These are phyloP conservation scores for Tautogolabrus adspersus DNA, from an alignment of 2,113 vertebrate genomes.

Conservation along the genomic window DNA sequence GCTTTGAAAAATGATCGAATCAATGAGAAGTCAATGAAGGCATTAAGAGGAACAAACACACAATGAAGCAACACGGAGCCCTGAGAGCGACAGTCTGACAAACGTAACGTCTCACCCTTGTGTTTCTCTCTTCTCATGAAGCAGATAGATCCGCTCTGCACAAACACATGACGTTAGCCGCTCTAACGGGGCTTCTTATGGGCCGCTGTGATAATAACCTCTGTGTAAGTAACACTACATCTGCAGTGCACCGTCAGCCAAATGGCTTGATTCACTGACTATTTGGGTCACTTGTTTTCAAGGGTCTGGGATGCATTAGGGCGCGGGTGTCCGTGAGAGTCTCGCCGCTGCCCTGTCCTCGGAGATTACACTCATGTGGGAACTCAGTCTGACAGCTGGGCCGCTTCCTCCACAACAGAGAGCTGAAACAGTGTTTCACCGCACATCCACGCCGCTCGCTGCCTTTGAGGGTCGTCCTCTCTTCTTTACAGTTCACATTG, in stretches of 20 bases:
- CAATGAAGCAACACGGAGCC: constrained; percentile 9
- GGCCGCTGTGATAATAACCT: constrained; percentile 49
- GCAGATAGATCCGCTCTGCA: constrained; percentile 23
- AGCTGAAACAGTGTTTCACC: constrained; percentile 46
- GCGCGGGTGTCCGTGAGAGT: constrained; percentile 72
- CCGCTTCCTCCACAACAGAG: constrained; percentile 40
- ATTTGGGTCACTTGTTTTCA: constrained; percentile 77
- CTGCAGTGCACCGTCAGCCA: constrained; percentile 55
- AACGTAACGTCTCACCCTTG: constrained; percentile 2
- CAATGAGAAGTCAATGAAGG: constrained; percentile 15
- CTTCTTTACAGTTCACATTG: background rate
- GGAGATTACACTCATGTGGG: constrained; percentile 64
- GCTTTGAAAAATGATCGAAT: constrained; percentile 6
- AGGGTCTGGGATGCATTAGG: constrained; percentile 73
- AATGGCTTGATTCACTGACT: constrained; percentile 63
- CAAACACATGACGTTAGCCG: constrained; percentile 26
- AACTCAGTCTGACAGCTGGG: constrained; percentile 65
- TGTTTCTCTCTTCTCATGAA: constrained; percentile 1
- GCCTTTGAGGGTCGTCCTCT: background rate
- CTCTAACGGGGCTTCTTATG: constrained; percentile 32
- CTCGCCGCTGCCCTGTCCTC: constrained; percentile 63
- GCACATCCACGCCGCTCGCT: constrained; percentile 13
- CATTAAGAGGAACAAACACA: constrained; percentile 3
- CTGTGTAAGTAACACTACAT: constrained; percentile 48
- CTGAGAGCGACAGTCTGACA: constrained; percentile 2